phyloP scores from a whole-genome alignment of 2,888 invertebrate species.

The Aporophyla lueneburgensis region DNA sequence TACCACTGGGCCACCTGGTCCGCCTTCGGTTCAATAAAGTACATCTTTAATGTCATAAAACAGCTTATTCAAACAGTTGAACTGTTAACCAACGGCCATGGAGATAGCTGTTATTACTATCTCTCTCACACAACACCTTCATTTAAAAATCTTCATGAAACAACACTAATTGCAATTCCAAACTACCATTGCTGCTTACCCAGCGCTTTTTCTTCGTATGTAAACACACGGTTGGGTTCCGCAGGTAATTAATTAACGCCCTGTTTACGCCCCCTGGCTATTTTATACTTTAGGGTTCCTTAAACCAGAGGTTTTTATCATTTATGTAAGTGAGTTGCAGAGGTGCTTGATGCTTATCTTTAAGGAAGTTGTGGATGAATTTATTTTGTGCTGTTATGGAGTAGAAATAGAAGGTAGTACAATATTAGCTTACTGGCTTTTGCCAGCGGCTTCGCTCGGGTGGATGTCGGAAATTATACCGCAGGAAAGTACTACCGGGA shows the following conservation, averaged over 20 bases:
- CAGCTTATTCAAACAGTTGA: too few species aligned
- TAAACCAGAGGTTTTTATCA: constrained; percentile 54
- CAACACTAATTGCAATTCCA: constrained; percentile 44
- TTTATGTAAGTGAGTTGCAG: constrained; percentile 44
- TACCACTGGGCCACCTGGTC: too few species aligned
- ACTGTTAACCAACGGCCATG: background rate
- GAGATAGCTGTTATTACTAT: background rate
- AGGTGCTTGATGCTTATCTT: constrained; percentile 35
- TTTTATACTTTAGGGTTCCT: constrained; percentile 67
- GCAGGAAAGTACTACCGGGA: too few species aligned
- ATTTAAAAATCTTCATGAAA: constrained; percentile 20
- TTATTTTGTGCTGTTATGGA: constrained; percentile 23
- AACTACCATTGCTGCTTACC: constrained; percentile 49
- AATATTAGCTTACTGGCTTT: background rate
- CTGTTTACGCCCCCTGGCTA: constrained; percentile 67
- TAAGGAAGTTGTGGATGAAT: constrained; percentile 29
- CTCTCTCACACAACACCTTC: background rate
- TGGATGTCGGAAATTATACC: too few species aligned
- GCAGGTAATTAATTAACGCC: constrained; percentile 70
- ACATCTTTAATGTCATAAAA: background rate
- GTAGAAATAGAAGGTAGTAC: background rate
- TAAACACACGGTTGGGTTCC: constrained; percentile 65
- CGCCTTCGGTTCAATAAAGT: background rate
- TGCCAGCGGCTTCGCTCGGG: too few species aligned
- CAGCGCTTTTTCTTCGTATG: constrained; percentile 65